phyloP scores from a whole-genome alignment of 2,888 invertebrate species.

The Corbicula japonica region DNA sequence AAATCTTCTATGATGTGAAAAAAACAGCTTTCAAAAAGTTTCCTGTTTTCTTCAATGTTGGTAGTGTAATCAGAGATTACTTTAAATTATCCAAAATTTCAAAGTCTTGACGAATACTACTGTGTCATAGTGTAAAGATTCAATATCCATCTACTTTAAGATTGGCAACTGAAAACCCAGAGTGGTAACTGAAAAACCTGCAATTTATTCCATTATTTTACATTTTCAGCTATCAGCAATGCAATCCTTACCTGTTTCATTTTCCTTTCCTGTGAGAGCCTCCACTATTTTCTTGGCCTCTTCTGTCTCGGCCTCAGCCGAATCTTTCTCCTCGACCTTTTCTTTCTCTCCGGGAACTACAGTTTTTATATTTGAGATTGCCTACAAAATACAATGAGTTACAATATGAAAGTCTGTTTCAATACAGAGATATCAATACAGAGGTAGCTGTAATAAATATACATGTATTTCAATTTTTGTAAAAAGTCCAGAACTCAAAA shows the following conservation, averaged over 20 bases:
- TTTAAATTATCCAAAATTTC: too few relatives aligned
- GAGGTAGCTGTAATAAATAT: background rate
- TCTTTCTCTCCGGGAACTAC: slow-evolving; percentile 59
- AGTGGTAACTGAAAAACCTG: too few relatives aligned
- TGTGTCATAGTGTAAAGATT: too few relatives aligned
- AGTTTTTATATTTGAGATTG: slow-evolving; percentile 38
- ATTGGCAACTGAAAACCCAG: too few relatives aligned
- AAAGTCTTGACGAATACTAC: too few relatives aligned
- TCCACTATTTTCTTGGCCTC: slow-evolving; percentile 97
- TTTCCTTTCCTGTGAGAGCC: slow-evolving; percentile 93
- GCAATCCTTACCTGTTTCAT: slow-evolving; percentile 84
- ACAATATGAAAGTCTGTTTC: background rate
- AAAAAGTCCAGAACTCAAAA: background rate
- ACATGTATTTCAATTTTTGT: background rate
- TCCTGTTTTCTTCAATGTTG: too few relatives aligned
- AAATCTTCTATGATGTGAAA: too few relatives aligned
- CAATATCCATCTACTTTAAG: too few relatives aligned
- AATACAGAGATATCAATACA: background rate
- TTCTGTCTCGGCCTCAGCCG: slow-evolving; percentile 88
- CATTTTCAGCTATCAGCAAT: too few relatives aligned
- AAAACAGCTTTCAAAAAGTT: too few relatives aligned
- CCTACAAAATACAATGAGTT: slow-evolving; percentile 10
- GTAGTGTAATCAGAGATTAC: too few relatives aligned
- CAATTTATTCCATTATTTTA: too few relatives aligned
- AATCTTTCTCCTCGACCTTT: slow-evolving; percentile 57